These are phyloP conservation scores for Myotis findleyi DNA, from an alignment of 2,797 vertebrate genomes.

Conservation along the genomic window DNA sequence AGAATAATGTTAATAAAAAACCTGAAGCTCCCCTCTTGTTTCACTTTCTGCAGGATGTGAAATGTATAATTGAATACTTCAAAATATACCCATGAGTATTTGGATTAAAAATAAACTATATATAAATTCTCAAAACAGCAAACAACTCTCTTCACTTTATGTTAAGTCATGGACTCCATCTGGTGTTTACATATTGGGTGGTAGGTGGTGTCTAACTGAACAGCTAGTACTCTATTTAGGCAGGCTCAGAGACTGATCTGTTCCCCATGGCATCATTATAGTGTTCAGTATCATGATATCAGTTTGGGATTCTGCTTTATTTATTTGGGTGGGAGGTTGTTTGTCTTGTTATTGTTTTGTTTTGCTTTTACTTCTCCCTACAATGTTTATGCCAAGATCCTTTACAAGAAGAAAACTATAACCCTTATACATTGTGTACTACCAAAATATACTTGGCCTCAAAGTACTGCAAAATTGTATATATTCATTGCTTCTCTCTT, in stretches of 20 bases:
- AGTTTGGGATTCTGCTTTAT: neutral
- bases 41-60: neutral
- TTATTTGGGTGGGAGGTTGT: fast-evolving
- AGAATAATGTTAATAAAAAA: neutral
- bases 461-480: neutral
- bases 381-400: neutral
- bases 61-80: neutral
- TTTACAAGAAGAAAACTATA: conserved; percentile 23
- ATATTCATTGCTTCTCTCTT: neutral
- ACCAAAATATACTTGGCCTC: neutral
- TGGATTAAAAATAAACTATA: neutral
- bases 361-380: conserved; percentile 33
- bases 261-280: neutral
- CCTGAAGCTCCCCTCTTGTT: neutral
- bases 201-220: neutral
- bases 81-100: conserved; percentile 19
- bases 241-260: neutral
- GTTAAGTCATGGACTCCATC: neutral
- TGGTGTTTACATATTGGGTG: neutral
- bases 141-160: neutral
- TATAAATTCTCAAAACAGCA: neutral
- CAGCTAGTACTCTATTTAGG: neutral
- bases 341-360: neutral
- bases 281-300: neutral
- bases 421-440: neutral